Base-by-base conservation (phyloP, 1,140 invertebrate genomes). In the Aphidius ervi region DNA sequence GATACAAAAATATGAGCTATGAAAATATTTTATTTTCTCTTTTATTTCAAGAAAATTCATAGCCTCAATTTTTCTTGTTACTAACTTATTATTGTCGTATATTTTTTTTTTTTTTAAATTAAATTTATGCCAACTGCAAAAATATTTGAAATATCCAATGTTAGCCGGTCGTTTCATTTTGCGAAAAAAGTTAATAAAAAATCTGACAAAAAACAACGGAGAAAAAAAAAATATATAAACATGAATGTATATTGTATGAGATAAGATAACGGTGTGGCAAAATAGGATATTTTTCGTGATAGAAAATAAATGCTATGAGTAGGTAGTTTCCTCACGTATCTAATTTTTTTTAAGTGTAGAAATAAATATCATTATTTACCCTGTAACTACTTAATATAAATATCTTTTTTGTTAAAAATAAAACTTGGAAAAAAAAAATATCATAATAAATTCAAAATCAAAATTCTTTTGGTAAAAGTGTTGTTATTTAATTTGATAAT, bases 261-360 rank as follows among this genome's bases (percentile, higher is more conserved):
- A 73, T 74, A 74, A 74, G 70, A 59, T 65, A 59, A 68, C 56
- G 62, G 68, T 72, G 61, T 63, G 53, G 60, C 53, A 59, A 67
- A 75, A 74, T 71, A 68, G 23, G 23, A 63, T 64, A 71, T 69
- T 67, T 64, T 62, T 55, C 55, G 60, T 45, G 63, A 53, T 65
- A 59, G 66, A 72, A 74, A 65, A 61, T 68, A 64, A 65, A 31
- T 31, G 23, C 23, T 31, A 4, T 31, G 54, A 65, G 68, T 75
- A 72, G 70, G 67, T 67, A 75, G 70, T 75, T 72, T 50, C 57
- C 67, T 74, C 74, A 75, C 74, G 74, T 74, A 76, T 68, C 67
- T 69, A 70, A 75, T 74, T 56, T 52, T 56, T 55, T 23, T 3
- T 9, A 40, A 16, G 46, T 46, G 10, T 52, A 59, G 6, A 52